Evolutionary conservation across 2,888 invertebrate genomes (phyloP), one percentile per base, ranked within the genome.

Genomic region (Amphimallon solstitiale): DNA sequence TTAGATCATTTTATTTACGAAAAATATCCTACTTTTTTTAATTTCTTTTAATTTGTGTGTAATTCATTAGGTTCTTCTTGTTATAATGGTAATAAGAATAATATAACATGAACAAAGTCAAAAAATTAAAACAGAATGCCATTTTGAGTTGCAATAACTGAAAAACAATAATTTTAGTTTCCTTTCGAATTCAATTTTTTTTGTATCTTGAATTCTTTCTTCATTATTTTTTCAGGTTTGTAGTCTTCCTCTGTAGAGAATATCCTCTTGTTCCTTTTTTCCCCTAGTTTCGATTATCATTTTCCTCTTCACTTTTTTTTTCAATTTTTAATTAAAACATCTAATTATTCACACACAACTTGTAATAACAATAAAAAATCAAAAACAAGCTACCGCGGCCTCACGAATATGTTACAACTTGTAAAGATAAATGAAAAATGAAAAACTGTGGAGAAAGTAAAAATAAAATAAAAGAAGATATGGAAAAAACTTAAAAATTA

Each of bases 21-120:
- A 80, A 80, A 80, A 80, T 80, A 80, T 78, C 77, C 79, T 80
- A 80, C 78, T 74, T 74, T 76, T 67, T 66, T 29, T 29, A 4
- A 23, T 23, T 23, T 69, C 65, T 67, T 73, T 70, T 73, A 56
- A 56, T 43, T 43, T 59, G 56, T 54, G 52, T 56, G 56, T 59
- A 29, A 59, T 59, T 59, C 43, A 43, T 59, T 43, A 29, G 29
- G 56, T 59, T 59, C 29, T 59, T 29, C 29, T 59, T 59, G 56
- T 59, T 59, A 23, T 56, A 71, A 68, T 71, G 49, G 73, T 72
- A 68, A 68, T 75, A 29, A 29, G 5, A 29, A 29, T 9, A 76
- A 78, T 75, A 78, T 76, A 76, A 78, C 76, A 78, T 76, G 70
- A 76, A 74, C 75, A 74, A 76, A 62, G 71, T 75, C 74, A 73